Conservation (phyloP, 2,113 vertebrate species). For the Catharus bicknelli region DNA sequence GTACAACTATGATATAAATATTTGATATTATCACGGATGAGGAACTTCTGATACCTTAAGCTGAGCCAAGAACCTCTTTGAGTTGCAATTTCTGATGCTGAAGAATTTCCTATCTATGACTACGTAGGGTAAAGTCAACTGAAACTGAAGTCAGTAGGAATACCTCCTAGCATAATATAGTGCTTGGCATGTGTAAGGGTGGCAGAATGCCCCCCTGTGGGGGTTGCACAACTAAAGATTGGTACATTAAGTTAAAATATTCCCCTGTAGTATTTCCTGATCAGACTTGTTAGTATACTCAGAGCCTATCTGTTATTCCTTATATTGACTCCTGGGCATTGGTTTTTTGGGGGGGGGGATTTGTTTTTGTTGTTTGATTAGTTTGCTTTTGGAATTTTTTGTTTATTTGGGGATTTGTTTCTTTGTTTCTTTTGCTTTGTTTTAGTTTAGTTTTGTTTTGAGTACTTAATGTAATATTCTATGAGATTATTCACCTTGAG, state of each 20-base stretch:
- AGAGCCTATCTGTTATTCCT: neutral
- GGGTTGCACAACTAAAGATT: slow-evolving; percentile 4
- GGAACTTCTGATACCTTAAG: neutral
- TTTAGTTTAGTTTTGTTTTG: neutral
- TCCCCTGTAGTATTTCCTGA: slow-evolving; percentile 30
- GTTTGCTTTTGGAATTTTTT: neutral
- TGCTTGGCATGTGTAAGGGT: slow-evolving; percentile 11
- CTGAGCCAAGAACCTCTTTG: neutral
- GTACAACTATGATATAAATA: neutral
- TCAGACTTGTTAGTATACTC: neutral
- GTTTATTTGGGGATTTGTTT: no score
- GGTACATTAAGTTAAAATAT: slow-evolving; percentile 33
- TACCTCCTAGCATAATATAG: slow-evolving; percentile 9
- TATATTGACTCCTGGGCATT: neutral
- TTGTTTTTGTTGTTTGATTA: neutral
- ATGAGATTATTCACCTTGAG: neutral
- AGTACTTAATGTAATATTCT: neutral
- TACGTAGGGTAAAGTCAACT: neutral
- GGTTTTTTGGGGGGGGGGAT: neutral
- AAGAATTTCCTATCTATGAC: slow-evolving; percentile 3
- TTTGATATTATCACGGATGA: neutral
- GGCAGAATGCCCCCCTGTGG: neutral
- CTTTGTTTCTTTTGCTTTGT: neutral
- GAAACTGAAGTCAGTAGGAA: neutral
- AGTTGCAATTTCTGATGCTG: neutral